Evolutionary conservation across 1,140 invertebrate genomes (phyloP).

Genomic region (Bicyclus anynana): DNA sequence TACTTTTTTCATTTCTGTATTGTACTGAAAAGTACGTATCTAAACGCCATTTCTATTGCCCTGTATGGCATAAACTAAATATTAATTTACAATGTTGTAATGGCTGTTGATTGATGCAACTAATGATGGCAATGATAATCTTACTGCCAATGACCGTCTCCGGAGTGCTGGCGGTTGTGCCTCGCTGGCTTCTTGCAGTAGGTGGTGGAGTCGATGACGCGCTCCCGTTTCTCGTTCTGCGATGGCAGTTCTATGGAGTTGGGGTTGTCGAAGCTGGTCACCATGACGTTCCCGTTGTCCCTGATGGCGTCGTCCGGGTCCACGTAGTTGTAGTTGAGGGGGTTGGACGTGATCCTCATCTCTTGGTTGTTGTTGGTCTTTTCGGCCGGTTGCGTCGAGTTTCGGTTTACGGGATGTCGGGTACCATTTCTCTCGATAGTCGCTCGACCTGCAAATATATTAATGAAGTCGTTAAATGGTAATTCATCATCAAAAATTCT

Average conservation of each 20-base stretch:
- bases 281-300: conserved; percentile 75
- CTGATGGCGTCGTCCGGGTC: conserved; percentile 80
- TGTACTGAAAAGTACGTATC: no score
- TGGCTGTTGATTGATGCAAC: conserved; percentile 39
- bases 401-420: conserved; percentile 65
- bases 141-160: conserved; percentile 75
- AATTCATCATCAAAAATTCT: background rate
- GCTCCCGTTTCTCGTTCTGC: conserved; percentile 56
- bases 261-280: conserved; percentile 85
- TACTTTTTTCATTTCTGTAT: no score
- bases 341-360: conserved; percentile 88
- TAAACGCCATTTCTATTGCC: no score
- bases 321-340: conserved; percentile 82
- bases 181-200: conserved; percentile 81
- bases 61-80: conserved; percentile 4
- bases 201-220: conserved; percentile 83
- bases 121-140: conserved; percentile 55
- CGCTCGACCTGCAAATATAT: conserved; percentile 79
- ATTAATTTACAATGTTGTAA: conserved; percentile 25
- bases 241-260: conserved; percentile 84
- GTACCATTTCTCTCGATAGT: conserved; percentile 87
- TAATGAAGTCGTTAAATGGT: background rate
- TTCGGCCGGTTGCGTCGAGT: conserved; percentile 51
- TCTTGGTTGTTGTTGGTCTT: conserved; percentile 66
- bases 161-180: conserved; percentile 64